Evolutionary conservation across 2,113 vertebrate species (phyloP).

Genomic region (Stegastes partitus): DNA sequence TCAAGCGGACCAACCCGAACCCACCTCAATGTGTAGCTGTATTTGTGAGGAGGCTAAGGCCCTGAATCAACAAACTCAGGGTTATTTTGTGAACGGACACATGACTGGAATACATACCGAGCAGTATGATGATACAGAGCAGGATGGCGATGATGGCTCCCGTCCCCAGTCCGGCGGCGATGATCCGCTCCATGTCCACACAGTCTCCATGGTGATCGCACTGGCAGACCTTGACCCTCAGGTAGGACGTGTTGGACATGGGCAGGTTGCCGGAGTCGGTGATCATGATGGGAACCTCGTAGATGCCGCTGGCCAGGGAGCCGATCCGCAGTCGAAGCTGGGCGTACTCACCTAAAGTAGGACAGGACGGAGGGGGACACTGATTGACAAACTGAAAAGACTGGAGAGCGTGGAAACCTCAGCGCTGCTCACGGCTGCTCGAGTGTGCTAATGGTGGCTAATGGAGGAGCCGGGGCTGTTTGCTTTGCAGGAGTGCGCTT

Average conservation of each 20-base stretch:
- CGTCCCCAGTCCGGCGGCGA: conserved; percentile 93
- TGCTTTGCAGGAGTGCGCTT: background rate
- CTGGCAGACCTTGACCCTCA: conserved; percentile 96
- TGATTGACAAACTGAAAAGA: background rate
- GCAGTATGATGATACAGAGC: conserved; percentile 95
- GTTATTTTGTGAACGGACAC: no score
- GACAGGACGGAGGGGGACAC: background rate
- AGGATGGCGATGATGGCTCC: conserved; percentile 98
- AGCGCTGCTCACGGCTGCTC: background rate
- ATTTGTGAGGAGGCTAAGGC: no score
- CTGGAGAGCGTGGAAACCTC: background rate
- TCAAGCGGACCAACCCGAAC: no score
- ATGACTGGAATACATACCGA: conserved; percentile 81
- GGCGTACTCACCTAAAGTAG: conserved; percentile 89
- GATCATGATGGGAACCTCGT: conserved; percentile 93
- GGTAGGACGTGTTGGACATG: conserved; percentile 92
- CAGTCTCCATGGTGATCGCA: conserved; percentile 97
- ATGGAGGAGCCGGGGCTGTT: no score
- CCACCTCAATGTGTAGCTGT: no score
- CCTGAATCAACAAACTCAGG: no score
- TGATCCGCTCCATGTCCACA: conserved; percentile 92
- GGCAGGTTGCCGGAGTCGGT: conserved; percentile 97
- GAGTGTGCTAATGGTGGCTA: background rate
- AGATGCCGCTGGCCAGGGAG: conserved; percentile 93
- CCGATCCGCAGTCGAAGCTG: conserved; percentile 91